Evolutionary conservation across 2,113 vertebrate species (phyloP).

Genomic region (Heterotilapia buettikoferi): DNA sequence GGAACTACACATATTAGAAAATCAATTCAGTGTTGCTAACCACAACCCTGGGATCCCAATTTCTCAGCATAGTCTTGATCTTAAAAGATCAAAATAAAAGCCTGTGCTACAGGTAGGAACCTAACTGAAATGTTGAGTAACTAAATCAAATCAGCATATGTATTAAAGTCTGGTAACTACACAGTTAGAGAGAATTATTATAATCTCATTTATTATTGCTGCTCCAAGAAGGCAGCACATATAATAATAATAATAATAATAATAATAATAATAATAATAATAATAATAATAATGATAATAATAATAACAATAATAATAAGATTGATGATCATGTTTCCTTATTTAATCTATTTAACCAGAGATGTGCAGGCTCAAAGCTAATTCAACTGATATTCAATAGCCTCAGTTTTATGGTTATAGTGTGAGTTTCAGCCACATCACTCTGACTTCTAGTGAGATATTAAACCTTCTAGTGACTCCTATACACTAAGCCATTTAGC

Average conservation of each 20-base stretch:
- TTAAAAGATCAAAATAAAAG: not conserved
- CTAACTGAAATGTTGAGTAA: not conserved
- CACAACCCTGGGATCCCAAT: not conserved
- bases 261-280: no score
- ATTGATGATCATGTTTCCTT: not conserved
- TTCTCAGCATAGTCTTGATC: not conserved
- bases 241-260: no score
- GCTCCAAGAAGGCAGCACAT: no score
- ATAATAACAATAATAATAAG: no score
- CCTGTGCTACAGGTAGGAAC: not conserved
- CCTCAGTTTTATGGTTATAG: no score
- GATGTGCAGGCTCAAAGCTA: not conserved
- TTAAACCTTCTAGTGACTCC: not conserved
- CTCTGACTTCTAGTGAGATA: no score
- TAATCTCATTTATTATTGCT: no score
- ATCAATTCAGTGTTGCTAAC: not conserved
- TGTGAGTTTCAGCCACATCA: not conserved
- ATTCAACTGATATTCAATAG: not conserved
- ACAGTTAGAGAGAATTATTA: no score
- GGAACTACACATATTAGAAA: not conserved
- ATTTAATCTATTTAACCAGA: no score
- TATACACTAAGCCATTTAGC: not conserved
- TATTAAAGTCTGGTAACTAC: no score
- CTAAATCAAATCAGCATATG: no score
- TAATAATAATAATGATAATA: no score